These are phyloP conservation scores for Carcharodon carcharias DNA, from an alignment of 2,797 vertebrate genomes.

Conservation along the genomic window DNA sequence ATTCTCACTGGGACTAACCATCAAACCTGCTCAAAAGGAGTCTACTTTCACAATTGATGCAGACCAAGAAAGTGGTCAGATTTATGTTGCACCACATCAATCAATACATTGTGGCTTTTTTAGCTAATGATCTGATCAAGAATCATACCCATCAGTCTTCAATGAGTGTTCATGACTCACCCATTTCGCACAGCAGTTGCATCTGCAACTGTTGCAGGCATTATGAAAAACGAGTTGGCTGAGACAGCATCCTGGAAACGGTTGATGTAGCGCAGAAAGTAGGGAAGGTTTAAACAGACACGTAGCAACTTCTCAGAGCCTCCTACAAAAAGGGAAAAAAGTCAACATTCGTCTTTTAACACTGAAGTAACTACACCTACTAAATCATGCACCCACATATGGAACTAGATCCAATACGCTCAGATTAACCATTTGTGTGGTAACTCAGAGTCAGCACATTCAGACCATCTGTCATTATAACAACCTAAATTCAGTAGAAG, in stretches of 20 bases:
- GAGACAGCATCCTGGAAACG: conserved; percentile 95
- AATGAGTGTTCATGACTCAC: conserved; percentile 52
- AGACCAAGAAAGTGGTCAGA: neutral
- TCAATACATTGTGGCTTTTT: neutral
- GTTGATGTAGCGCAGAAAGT: conserved; percentile 97
- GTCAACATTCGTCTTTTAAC: neutral
- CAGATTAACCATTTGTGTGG: neutral
- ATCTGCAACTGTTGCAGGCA: conserved; percentile 95
- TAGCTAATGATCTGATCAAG: neutral
- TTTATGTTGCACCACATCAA: neutral
- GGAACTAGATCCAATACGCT: neutral
- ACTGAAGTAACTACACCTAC: neutral
- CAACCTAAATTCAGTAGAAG: neutral
- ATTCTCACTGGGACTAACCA: neutral
- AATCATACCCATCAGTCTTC: neutral
- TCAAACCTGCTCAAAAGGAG: neutral
- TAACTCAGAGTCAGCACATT: neutral
- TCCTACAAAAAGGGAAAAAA: conserved; percentile 56
- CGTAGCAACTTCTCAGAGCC: conserved; percentile 93
- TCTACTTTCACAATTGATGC: neutral
- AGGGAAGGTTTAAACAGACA: conserved; percentile 94
- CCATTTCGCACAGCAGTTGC: conserved; percentile 96
- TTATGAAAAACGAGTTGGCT: conserved; percentile 97
- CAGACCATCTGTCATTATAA: neutral
- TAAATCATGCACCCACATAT: neutral